Evolutionary conservation across 2,113 vertebrate genomes (phyloP), one percentile per base, ranked within the genome.

Genomic region (Fregetta grallaria): DNA sequence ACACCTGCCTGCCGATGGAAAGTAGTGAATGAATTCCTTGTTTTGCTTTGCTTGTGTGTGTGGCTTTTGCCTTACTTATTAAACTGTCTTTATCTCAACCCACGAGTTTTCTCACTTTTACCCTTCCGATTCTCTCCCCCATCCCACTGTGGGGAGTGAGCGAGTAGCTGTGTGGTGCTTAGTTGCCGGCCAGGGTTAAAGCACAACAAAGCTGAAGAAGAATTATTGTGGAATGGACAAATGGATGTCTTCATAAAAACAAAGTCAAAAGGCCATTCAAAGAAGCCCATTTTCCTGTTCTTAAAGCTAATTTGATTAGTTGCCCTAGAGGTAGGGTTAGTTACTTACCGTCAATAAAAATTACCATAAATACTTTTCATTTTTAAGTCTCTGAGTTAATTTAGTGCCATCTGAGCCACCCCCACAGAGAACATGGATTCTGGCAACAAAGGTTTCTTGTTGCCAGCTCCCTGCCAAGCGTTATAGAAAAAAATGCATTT

Each of bases 371-470:
- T 91, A 71, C 65, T 94, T 92, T 34, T 84, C 45, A 89, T 70
- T 95, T 94, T 92, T 78, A 75, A 75, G 47, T 66, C 59, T 93
- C 47, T 13, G 6, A 95, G 91, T 98, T 97, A 97, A 97, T 96
- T 90, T 92, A 79, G 74, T 94, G 83, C 90, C 96, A 97, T 97
- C 95, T 97, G 98, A 98, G 75, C 97, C 97, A 97, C 96, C 85
- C 95, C 97, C 96, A 91, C 90, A 86, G 53, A 84, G 80, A 97
- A 94, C 62, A 90, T 19, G 15, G 59, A 91, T 97, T 96, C 96
- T 97, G 94, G 96, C 94, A 97, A 96, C 70, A 83, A 93, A 85
- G 65, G 72, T 86, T 90, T 93, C 88, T 91, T 86, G 40, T 79
- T 94, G 94, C 95, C 96, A 97, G 91, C 87, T 97, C 89, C 78